A percentile compares a stretch with the other conserved stretches of the same genome.
phyloP scores from a whole-genome alignment of 2,113 vertebrate genomes.

The Aptenodytes patagonicus region DNA sequence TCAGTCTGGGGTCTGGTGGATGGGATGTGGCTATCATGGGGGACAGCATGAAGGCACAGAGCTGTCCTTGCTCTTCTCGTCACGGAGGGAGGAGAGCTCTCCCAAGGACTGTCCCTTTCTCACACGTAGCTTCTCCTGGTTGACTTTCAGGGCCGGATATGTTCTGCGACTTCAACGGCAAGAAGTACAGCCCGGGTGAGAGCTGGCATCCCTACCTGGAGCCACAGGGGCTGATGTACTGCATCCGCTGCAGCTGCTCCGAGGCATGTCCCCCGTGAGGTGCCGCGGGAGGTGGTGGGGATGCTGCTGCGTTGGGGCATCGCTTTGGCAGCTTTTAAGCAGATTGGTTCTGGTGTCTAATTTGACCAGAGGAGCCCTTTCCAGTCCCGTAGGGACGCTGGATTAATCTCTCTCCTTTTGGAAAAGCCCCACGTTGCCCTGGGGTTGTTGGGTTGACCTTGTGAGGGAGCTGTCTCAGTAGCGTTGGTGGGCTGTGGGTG shows the following conservation, averaged over 20 bases:
- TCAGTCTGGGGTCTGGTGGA: background rate
- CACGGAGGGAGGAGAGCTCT: fast-evolving
- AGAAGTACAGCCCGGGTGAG: slow-evolving; percentile 86
- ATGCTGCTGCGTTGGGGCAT: background rate
- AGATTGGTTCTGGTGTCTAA: fast-evolving
- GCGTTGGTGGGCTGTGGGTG: background rate
- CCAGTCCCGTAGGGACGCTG: fast-evolving
- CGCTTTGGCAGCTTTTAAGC: background rate
- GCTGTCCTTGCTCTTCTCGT: background rate
- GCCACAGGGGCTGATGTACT: slow-evolving; percentile 90
- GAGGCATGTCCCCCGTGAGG: slow-evolving; percentile 71
- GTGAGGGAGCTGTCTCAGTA: background rate
- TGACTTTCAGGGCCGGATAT: slow-evolving; percentile 75
- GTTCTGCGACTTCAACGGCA: slow-evolving; percentile 89
- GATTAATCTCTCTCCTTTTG: background rate
- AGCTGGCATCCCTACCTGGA: slow-evolving; percentile 96
- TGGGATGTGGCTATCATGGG: background rate
- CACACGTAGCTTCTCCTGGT: background rate
- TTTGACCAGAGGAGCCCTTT: background rate
- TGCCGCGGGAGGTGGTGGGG: background rate
- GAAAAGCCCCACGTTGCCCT: background rate
- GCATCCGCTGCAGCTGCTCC: slow-evolving; percentile 88
- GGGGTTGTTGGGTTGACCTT: background rate
- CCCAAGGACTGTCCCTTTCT: background rate
- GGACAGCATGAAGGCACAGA: background rate